These are phyloP conservation scores for Leptogaster cylindrica DNA, from an alignment of 2,888 invertebrate species.

Conservation along the genomic window DNA sequence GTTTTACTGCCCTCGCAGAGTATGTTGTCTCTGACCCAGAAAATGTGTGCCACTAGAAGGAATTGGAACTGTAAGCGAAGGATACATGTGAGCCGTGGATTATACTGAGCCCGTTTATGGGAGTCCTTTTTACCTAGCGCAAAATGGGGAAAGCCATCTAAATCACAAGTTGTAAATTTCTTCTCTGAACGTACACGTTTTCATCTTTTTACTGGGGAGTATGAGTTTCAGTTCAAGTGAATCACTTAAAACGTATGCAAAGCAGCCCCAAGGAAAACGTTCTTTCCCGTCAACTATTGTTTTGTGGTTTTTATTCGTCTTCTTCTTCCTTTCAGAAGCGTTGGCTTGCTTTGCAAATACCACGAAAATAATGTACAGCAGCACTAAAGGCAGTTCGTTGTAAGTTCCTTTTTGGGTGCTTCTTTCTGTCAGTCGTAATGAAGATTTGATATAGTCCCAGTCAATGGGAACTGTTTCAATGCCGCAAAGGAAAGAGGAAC, in stretches of 20 bases:
- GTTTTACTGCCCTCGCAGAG: slow-evolving; percentile 40
- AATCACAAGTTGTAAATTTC: slow-evolving; percentile 33
- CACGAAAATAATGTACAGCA: no score
- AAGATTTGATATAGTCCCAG: no score
- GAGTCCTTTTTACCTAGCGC: slow-evolving; percentile 17
- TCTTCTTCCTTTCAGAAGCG: neutral
- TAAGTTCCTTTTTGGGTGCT: no score
- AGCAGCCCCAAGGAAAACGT: neutral
- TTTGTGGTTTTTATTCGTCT: neutral
- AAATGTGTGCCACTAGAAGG: slow-evolving; percentile 29
- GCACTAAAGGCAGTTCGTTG: no score
- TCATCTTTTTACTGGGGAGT: slow-evolving; percentile 10
- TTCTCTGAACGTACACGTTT: neutral
- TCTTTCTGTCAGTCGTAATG: no score
- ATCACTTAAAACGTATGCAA: slow-evolving; percentile 2
- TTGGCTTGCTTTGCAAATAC: neutral
- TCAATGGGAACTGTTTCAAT: no score
- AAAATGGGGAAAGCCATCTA: slow-evolving; percentile 20
- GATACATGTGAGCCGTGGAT: slow-evolving; percentile 33
- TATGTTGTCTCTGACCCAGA: slow-evolving; percentile 39
- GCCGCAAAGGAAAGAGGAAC: no score
- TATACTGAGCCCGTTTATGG: slow-evolving; percentile 6
- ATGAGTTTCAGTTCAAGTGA: neutral
- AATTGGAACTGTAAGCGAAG: slow-evolving; percentile 23
- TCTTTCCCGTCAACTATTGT: neutral